Base-by-base conservation (phyloP, 1,140 invertebrate genomes). In the Drosophila ananassae region DNA sequence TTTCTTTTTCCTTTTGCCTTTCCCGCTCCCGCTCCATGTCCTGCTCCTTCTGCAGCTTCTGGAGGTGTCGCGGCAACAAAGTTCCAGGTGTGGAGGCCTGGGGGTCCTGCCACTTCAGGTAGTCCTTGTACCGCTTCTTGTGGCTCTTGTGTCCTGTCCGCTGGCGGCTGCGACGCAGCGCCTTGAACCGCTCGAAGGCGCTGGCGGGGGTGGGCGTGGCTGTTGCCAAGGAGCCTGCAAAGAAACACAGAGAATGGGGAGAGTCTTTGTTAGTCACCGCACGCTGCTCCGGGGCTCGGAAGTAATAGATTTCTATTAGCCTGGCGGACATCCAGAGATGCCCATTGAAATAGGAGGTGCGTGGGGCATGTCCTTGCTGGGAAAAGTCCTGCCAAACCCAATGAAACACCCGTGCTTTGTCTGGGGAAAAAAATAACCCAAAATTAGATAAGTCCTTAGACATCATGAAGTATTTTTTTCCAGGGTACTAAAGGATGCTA, bases 101-200 rank as follows among this genome's bases (percentile, higher is more conserved):
- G 12, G 50, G 32, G 44, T 37, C 4, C 25, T 63, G 76, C 32
- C 77, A 59, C 62, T 67, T 75, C 41, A 90, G 66, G 39, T 87
- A 91, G 61, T 91, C 81, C 75, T 91, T 91, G 57, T 91, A 91
- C 25, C 79, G 79, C 50, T 91, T 91, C 72, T 91, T 91, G 73
- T 91, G 82, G 21, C 39, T 85, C 77, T 89, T 91, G 77, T 91
- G 90, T 2, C 90, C 90, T 21, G 74, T 77, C 32, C 68, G 77
- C 53, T 75, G 78, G 71, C 52, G 80, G 56, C 64, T 91, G 46
- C 90, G 75, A 9, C 82, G 71, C 53, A 77, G 46, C 17, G 82
- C 80, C 76, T 91, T 91, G 30, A 85, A 80, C 2, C 74, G 75
- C 32, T 91, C 90, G 53, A 91, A 91, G 5, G 80, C 72, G 3